A percentile compares a stretch with the other conserved stretches of the same genome.
Conservation (phyloP, 1,140 invertebrate species). For the Aphelinus atriplicis region DNA sequence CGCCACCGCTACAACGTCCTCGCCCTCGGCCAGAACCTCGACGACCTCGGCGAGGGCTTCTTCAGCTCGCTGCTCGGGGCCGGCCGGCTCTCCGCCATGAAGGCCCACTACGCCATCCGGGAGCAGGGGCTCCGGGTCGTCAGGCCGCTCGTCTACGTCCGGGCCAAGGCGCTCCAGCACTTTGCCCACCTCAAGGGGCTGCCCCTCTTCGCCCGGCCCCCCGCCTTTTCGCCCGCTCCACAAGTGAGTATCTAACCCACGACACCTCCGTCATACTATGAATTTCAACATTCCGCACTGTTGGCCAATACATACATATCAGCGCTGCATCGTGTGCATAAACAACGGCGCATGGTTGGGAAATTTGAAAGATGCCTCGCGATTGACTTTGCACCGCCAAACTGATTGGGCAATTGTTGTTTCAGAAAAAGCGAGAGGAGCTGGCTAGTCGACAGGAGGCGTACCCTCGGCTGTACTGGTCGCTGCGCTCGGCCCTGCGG, state of each 20-base stretch:
- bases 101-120: slow-evolving; percentile 81
- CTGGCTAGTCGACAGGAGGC: slow-evolving; percentile 79
- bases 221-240: background rate
- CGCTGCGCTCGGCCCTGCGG: slow-evolving; percentile 74
- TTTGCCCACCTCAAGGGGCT: slow-evolving; percentile 77
- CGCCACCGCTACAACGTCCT: slow-evolving; percentile 85
- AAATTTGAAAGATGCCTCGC: no score
- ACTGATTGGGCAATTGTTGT: background rate
- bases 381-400: no score
- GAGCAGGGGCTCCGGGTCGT: slow-evolving; percentile 85
- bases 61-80: slow-evolving; percentile 85
- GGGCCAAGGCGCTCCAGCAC: slow-evolving; percentile 77
- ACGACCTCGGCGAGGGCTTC: slow-evolving; percentile 86
- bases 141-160: slow-evolving; percentile 87
- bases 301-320: no score
- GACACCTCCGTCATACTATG: no score
- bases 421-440: slow-evolving; percentile 69
- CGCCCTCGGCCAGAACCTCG: slow-evolving; percentile 86
- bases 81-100: slow-evolving; percentile 82
- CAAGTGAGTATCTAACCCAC: no score
- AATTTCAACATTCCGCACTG: no score
- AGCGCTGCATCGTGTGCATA: no score
- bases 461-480: slow-evolving; percentile 77
- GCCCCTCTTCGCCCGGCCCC: slow-evolving; percentile 68
- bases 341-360: no score